Percentiles rank a stretch among this genome's conserved stretches.
These are phyloP conservation scores for Camponotus floridanus DNA, from an alignment of 1,140 invertebrate species.

Conservation along the genomic window DNA sequence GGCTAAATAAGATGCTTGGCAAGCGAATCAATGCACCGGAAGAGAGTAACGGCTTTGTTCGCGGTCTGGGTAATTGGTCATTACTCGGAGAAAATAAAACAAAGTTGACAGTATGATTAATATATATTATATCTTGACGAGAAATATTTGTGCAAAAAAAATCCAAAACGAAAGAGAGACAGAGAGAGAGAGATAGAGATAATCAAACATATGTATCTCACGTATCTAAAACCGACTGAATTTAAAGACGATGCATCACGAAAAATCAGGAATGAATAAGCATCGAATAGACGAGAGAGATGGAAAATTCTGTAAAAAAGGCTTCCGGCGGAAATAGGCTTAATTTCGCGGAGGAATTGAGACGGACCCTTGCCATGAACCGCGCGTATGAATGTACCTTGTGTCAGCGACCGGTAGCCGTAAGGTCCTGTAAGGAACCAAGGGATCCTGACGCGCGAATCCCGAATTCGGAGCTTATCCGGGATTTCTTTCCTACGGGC, in stretches of 20 bases:
- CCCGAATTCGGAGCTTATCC: slow-evolving; percentile 42
- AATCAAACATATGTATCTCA: neutral
- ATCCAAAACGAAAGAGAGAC: too few relatives aligned
- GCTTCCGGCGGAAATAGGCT: slow-evolving; percentile 53
- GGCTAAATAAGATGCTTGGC: slow-evolving; percentile 1
- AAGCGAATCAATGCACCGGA: slow-evolving; percentile 35
- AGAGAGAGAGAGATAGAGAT: too few relatives aligned
- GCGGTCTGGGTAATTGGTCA: slow-evolving; percentile 14
- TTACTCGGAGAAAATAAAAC: neutral
- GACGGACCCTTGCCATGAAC: slow-evolving; percentile 32
- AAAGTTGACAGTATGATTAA: neutral
- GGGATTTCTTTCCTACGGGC: slow-evolving; percentile 22
- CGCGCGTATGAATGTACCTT: neutral
- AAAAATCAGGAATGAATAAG: slow-evolving; percentile 43
- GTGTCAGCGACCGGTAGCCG: slow-evolving; percentile 27
- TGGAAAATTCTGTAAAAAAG: slow-evolving; percentile 24
- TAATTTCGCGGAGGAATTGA: slow-evolving; percentile 56
- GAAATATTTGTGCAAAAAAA: neutral
- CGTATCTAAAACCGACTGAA: neutral
- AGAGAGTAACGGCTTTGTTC: slow-evolving; percentile 4
- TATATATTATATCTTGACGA: neutral
- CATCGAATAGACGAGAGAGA: neutral
- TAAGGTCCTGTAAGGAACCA: neutral
- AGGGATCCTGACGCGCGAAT: neutral
- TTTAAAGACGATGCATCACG: neutral